Base-by-base conservation (phyloP, 1,140 invertebrate genomes). In the Drosophila sechellia region DNA sequence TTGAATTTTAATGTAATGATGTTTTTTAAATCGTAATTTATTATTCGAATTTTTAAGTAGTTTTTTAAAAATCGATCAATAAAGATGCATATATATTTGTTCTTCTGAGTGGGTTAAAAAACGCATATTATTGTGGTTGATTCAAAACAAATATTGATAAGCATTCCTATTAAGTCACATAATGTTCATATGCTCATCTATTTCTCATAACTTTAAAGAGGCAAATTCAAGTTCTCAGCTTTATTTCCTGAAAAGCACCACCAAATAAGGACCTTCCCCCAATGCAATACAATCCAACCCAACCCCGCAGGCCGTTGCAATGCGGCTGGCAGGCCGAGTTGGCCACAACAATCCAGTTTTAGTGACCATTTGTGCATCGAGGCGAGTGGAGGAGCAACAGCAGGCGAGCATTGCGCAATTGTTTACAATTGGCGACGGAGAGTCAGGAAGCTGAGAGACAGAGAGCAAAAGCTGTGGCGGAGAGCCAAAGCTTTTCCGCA, bases 21-120 rank as follows among this genome's bases (percentile, higher is more conserved):
- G 43, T 39, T 81, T 86, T 77, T 75, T 59, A 60, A 81, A 78
- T 79, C 63, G 63, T 77, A 63, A 77, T 73, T 86, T 72, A 79
- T 77, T 75, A 78, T 81, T 74, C 58, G 59, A 83, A 70, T 83
- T 83, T 87, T 72, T 79, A 87, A 78, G 72, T 87, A 83, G 84
- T 77, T 79, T 81, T 79, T 84, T 77, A 66, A 74, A 81, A 87
- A 79, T 79, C 50, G 42, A 83, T 89, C 56, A 87, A 87, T 89
- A 87, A 87, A 87, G 46, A 83, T 87, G 31, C 79, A 86, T 83
- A 87, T 73, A 79, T 81, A 90, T 90, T 89, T 90, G 86, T 90
- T 90, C 86, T 90, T 90, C 85, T 85, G 86, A 90, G 86, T 90
- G 85, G 85, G 85, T 90, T 90, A 90, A 90, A 58, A 31, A 43